Evolutionary conservation across 2,888 invertebrate genomes (phyloP).

Genomic region (Laothoe populi): DNA sequence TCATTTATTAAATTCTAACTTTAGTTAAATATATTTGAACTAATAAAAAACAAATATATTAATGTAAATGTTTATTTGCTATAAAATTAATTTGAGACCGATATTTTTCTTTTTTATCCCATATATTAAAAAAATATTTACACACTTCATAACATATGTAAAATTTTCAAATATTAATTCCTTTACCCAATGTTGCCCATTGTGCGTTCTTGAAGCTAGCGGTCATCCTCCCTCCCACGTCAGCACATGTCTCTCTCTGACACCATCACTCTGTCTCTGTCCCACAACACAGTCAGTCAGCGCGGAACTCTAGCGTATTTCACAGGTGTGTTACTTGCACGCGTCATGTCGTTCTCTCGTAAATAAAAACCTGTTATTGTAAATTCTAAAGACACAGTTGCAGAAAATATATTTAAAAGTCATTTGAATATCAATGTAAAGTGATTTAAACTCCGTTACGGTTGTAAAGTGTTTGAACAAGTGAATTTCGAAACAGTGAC

Average conservation of each 20-base stretch:
- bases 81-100: too few relatives aligned
- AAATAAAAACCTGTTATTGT: slow-evolving; percentile 65
- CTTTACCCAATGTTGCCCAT: slow-evolving; percentile 61
- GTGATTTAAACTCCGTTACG: background rate
- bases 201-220: slow-evolving; percentile 74
- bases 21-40: too few relatives aligned
- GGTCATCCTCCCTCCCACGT: slow-evolving; percentile 77
- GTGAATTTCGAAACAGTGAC: slow-evolving; percentile 74
- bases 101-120: too few relatives aligned
- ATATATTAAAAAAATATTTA: background rate
- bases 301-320: slow-evolving; percentile 68
- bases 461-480: slow-evolving; percentile 43
- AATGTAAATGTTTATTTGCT: too few relatives aligned
- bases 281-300: slow-evolving; percentile 71
- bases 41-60: too few relatives aligned
- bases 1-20: too few relatives aligned
- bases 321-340: slow-evolving; percentile 64
- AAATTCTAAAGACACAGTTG: slow-evolving; percentile 9
- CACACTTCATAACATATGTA: background rate
- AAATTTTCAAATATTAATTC: slow-evolving; percentile 17
- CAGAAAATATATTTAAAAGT: slow-evolving; percentile 19
- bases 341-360: slow-evolving; percentile 55
- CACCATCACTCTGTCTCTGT: slow-evolving; percentile 71
- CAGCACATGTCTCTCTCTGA: slow-evolving; percentile 65
- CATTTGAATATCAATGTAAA: background rate